A percentile compares a stretch with the other conserved stretches of the same genome.
Evolutionary conservation across 1,140 invertebrate species (phyloP).

Genomic region (Trichoplusia ni): DNA sequence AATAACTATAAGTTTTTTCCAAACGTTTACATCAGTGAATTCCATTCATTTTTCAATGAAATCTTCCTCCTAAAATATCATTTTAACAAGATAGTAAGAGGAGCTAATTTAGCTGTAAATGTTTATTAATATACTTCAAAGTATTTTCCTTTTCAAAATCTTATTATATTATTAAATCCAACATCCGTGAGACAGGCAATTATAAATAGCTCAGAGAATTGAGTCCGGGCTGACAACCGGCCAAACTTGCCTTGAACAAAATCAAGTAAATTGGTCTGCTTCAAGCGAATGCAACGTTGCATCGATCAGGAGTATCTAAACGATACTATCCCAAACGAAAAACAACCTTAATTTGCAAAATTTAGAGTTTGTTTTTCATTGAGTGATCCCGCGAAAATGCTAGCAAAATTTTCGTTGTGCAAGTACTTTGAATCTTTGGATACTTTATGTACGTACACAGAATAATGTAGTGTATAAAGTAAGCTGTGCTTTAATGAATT

Average conservation of each 20-base stretch:
- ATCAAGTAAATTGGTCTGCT: constrained; percentile 57
- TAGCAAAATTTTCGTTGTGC: constrained; percentile 41
- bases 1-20: too few relatives aligned
- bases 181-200: constrained; percentile 24
- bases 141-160: not conserved
- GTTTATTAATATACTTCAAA: too few relatives aligned
- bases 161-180: constrained; percentile 20
- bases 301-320: constrained; percentile 36
- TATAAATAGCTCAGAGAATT: constrained; percentile 28
- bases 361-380: constrained; percentile 25
- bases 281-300: constrained; percentile 43
- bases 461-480: constrained; percentile 44
- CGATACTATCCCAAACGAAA: not conserved
- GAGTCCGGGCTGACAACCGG: constrained; percentile 24
- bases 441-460: constrained; percentile 45
- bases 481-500: constrained; percentile 48
- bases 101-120: too few relatives aligned
- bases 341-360: not conserved
- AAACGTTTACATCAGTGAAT: too few relatives aligned
- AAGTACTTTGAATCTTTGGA: constrained; percentile 46
- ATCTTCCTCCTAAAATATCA: too few relatives aligned
- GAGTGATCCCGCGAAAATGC: constrained; percentile 30
- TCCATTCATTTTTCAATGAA: too few relatives aligned
- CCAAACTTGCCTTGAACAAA: constrained; percentile 43
- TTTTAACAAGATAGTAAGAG: too few relatives aligned